A percentile compares a stretch with the other conserved stretches of the same genome.
Conservation (phyloP, 2,888 invertebrate species). For the Aquatica leii region DNA sequence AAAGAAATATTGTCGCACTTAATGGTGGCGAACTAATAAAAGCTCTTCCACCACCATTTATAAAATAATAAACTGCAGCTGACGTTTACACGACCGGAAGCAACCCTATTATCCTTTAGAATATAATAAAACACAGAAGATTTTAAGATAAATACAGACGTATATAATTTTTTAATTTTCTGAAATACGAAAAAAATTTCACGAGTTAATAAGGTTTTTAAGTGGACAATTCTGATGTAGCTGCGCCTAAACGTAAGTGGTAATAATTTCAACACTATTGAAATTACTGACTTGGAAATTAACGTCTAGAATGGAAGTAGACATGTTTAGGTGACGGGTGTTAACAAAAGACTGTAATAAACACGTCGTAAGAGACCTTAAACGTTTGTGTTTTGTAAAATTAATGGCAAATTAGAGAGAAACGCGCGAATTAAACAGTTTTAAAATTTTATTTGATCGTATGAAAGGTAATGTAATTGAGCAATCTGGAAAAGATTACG, state of each 20-base stretch:
- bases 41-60: constrained; percentile 20
- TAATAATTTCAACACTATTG: not conserved
- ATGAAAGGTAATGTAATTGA: too few relatives aligned
- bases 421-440: not conserved
- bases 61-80: constrained; percentile 31
- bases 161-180: not conserved
- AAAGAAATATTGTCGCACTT: too few relatives aligned
- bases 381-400: constrained; percentile 29
- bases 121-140: constrained; percentile 11
- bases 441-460: too few relatives aligned
- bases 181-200: too few relatives aligned
- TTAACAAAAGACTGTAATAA: constrained; percentile 28
- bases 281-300: not conserved
- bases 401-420: constrained; percentile 23
- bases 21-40: constrained; percentile 14
- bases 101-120: constrained; percentile 18
- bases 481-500: too few relatives aligned
- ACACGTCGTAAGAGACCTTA: constrained; percentile 18
- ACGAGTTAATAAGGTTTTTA: not conserved
- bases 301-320: not conserved
- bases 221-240: too few relatives aligned
- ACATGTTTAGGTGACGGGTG: constrained; percentile 24
- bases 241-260: not conserved
- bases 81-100: constrained; percentile 18
- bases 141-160: constrained; percentile 2